Base-by-base conservation (phyloP, 1,140 invertebrate genomes). In the Aphaenogaster floridana region DNA sequence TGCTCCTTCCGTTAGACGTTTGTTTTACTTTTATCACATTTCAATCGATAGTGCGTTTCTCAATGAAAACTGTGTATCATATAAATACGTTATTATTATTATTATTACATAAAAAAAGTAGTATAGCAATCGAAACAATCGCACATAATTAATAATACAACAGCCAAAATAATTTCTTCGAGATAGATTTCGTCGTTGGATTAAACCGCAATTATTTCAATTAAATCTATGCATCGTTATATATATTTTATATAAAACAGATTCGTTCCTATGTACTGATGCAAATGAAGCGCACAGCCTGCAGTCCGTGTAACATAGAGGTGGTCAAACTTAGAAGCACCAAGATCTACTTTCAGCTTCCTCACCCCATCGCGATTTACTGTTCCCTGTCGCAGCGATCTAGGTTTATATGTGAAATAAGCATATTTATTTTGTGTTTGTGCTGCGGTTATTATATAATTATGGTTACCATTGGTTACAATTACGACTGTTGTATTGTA, bases 1-100 rank as follows among this genome's bases (percentile, higher is more conserved):
- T 13, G 59, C 11, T 50, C 13, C 28, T 61, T 74, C 28, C 9
- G 68, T 71, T 59, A 71, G 39, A 71, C 36, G 2, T 61, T 61
- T 84, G 11, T 28, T 76, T 64, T 15, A 11, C 21, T 64, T 78
- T 52, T 79, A 54, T 86, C 48, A 57, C 50, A 45, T 48, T 78
- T 57, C 42, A 42, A 48, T 72, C 13, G 7, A 54, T 13, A 74
- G 36, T 42, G 45, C n/a, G 3, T 36, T 63, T 13, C 21, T 36
- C 17, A 17, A n/a, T n/a, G 17, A 77, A 52, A 72, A 72, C 21
- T 4, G 17, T 45, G 9, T 4, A 42, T 50, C 28, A 6, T 7
- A 50, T 15, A 28, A 8, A 76, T 28, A 28, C 28, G 28, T 74
- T 54, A 54, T 42, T 45, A 42, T 42, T 45, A 42, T 42, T 68